Conservation (phyloP, 1,140 invertebrate species). For the Kradibia gibbosae region DNA sequence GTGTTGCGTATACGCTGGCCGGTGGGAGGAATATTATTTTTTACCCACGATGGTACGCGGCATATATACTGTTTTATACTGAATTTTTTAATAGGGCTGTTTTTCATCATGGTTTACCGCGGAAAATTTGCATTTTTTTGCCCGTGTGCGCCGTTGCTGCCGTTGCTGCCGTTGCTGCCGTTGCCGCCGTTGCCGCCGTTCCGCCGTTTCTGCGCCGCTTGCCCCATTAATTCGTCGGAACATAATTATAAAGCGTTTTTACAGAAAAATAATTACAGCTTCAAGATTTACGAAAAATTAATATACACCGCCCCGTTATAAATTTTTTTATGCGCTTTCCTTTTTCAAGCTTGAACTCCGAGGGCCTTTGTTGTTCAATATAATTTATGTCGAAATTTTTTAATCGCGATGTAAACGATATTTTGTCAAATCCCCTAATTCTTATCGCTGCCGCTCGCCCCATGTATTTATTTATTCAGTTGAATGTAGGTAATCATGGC, state of each 20-base stretch:
- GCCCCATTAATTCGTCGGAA: slow-evolving; percentile 38
- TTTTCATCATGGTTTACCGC: slow-evolving; percentile 40
- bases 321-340: neutral
- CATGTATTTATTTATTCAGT: neutral
- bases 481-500: neutral
- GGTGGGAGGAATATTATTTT: slow-evolving; percentile 15
- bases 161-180: neutral
- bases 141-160: neutral
- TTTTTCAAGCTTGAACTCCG: neutral
- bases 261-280: slow-evolving; percentile 37
- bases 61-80: slow-evolving; percentile 1
- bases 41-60: neutral
- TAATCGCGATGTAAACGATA: neutral
- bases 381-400: slow-evolving; percentile 5
- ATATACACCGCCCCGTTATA: neutral
- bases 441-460: neutral
- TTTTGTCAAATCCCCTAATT: neutral
- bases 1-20: neutral
- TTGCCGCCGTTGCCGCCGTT: neutral
- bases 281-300: slow-evolving; percentile 42
- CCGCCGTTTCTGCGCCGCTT: neutral
- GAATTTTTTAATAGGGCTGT: slow-evolving; percentile 44
- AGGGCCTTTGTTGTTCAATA: neutral
- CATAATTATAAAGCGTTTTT: slow-evolving; percentile 44
- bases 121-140: slow-evolving; percentile 44